Conservation (phyloP, 2,888 invertebrate species). For the Stomorhina lunata region DNA sequence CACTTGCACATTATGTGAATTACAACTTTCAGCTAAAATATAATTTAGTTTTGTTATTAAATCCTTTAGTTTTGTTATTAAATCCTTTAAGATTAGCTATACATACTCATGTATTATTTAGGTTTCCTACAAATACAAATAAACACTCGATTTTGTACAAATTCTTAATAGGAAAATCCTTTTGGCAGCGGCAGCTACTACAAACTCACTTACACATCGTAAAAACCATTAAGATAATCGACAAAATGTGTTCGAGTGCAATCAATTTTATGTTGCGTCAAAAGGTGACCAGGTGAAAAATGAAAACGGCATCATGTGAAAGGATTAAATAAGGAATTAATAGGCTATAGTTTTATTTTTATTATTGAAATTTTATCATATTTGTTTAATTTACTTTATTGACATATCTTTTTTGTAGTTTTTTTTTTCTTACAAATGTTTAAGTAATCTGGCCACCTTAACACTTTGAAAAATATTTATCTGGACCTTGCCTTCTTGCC, state of each 20-base stretch:
- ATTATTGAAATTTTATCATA: too few relatives aligned
- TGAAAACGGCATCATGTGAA: neutral
- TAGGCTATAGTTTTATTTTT: too few relatives aligned
- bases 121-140: neutral
- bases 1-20: conserved; percentile 11
- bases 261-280: neutral
- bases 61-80: neutral
- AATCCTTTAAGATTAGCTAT: neutral
- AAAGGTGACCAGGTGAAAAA: conserved; percentile 51
- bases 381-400: too few relatives aligned
- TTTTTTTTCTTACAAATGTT: too few relatives aligned
- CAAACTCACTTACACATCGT: conserved; percentile 41
- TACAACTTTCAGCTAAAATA: neutral
- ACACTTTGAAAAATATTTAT: conserved; percentile 9
- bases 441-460: conserved; percentile 12
- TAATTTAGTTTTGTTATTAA: neutral
- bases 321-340: too few relatives aligned
- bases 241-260: conserved; percentile 54
- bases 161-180: conserved; percentile 40
- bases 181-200: conserved; percentile 31
- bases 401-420: too few relatives aligned
- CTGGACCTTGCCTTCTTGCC: conserved; percentile 10
- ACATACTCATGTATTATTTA: neutral
- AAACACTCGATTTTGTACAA: conserved; percentile 36
- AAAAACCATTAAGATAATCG: conserved; percentile 63